Conservation (phyloP, 2,888 invertebrate genomes). For the Psylliodes chrysocephalus region DNA sequence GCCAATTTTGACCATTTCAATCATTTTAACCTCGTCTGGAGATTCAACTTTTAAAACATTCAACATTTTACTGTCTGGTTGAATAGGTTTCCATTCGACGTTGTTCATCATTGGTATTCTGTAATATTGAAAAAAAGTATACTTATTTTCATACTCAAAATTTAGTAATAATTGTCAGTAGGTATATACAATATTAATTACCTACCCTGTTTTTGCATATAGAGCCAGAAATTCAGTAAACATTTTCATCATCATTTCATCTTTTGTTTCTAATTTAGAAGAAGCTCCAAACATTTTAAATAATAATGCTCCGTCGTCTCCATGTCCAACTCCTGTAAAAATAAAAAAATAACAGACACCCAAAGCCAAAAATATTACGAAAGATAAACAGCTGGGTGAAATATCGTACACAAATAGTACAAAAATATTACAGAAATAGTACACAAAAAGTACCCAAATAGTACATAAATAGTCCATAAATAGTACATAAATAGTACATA, state of each 20-base stretch:
- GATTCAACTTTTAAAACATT: slow-evolving; percentile 43
- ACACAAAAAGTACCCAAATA: no score
- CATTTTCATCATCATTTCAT: slow-evolving; percentile 52
- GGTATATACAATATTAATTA: no score
- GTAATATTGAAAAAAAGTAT: no score
- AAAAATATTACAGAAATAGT: no score
- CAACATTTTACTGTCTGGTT: slow-evolving; percentile 36
- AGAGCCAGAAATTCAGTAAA: slow-evolving; percentile 47
- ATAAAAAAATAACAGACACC: background rate
- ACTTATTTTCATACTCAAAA: no score
- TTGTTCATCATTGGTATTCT: slow-evolving; percentile 45
- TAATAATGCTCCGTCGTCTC: slow-evolving; percentile 47
- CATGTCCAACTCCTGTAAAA: slow-evolving; percentile 53
- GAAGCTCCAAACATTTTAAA: slow-evolving; percentile 44
- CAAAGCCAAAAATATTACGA: no score
- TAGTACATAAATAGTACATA: no score
- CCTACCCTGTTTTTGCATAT: slow-evolving; percentile 49
- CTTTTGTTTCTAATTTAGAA: slow-evolving; percentile 35
- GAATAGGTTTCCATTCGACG: slow-evolving; percentile 45
- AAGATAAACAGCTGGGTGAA: no score
- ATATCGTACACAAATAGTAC: no score
- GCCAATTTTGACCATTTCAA: slow-evolving; percentile 39
- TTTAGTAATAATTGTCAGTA: no score
- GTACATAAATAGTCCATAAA: no score
- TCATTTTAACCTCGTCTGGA: slow-evolving; percentile 46